These are phyloP conservation scores for Lumbricus terrestris DNA, from an alignment of 2,888 invertebrate species.

Conservation along the genomic window DNA sequence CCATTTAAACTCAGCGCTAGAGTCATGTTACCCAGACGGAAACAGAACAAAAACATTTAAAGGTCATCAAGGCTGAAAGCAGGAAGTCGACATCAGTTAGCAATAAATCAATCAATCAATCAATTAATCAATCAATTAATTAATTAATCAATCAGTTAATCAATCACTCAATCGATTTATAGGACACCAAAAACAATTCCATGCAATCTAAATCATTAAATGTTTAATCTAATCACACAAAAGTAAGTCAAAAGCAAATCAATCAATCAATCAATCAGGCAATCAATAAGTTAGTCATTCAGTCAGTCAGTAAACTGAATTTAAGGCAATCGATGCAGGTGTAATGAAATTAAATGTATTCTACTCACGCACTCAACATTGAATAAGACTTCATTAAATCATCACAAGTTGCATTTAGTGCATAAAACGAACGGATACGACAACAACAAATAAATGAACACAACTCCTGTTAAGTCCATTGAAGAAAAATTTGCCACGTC, in stretches of 20 bases:
- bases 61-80: not conserved
- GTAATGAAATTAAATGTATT: not conserved
- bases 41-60: not conserved
- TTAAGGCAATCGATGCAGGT: not conserved
- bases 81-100: not conserved
- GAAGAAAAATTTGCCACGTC: not conserved
- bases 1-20: not conserved
- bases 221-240: too few species aligned
- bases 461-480: not conserved
- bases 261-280: too few species aligned
- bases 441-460: not conserved
- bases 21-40: not conserved
- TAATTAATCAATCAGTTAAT: not conserved
- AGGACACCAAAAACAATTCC: too few species aligned
- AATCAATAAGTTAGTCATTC: too few species aligned
- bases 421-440: not conserved
- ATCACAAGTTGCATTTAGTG: not conserved
- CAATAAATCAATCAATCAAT: not conserved
- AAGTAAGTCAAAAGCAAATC: too few species aligned
- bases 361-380: not conserved
- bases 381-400: not conserved
- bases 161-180: not conserved
- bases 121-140: not conserved
- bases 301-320: too few species aligned
- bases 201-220: too few species aligned